phyloP scores from a whole-genome alignment of 2,797 vertebrate species.

The Euthynnus affinis region DNA sequence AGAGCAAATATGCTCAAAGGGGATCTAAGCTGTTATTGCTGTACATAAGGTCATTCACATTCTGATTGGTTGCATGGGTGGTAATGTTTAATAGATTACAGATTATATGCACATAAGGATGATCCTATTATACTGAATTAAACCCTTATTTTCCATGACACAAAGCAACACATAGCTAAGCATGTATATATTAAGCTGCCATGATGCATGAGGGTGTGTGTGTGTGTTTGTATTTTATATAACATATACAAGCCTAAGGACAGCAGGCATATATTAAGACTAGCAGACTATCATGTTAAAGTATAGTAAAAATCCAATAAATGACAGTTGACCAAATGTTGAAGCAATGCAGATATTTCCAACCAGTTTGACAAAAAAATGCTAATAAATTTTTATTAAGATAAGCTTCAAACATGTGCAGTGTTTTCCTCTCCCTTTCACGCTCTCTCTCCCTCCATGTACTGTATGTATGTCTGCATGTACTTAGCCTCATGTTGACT shows the following conservation, averaged over 20 bases:
- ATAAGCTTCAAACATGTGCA: conserved; percentile 6
- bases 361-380: background rate
- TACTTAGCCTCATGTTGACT: conserved; percentile 58
- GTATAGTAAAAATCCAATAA: background rate
- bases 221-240: conserved; percentile 5
- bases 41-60: conserved; percentile 26
- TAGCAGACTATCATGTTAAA: background rate
- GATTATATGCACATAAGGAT: conserved; percentile 61
- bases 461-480: conserved; percentile 27
- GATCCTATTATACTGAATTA: conserved; percentile 67
- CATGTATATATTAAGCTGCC: conserved; percentile 50
- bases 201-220: conserved; percentile 10
- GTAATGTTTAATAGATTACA: conserved; percentile 61
- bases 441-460: conserved; percentile 1
- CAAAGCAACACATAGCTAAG: conserved; percentile 54
- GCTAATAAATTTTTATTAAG: background rate
- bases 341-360: background rate
- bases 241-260: conserved; percentile 17
- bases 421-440: background rate
- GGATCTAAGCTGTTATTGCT: conserved; percentile 33
- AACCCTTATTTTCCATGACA: conserved; percentile 63
- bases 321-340: background rate
- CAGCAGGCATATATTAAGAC: background rate
- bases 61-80: conserved; percentile 35
- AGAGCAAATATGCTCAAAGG: conserved; percentile 22